phyloP scores from a whole-genome alignment of 2,113 vertebrate genomes.

The Phainopepla nitens region DNA sequence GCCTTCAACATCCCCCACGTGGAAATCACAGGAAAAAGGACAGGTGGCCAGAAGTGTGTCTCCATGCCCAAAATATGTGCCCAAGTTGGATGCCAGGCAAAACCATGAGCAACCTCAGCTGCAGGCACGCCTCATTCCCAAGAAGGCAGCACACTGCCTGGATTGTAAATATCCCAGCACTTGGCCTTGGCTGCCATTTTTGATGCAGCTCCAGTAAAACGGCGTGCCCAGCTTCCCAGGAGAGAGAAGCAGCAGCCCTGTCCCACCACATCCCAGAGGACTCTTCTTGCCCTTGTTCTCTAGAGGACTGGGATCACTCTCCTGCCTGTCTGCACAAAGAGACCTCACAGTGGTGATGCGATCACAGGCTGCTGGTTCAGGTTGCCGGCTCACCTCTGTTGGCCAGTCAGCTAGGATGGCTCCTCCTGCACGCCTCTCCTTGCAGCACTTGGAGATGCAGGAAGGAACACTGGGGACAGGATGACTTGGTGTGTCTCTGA shows the following conservation, averaged over 20 bases:
- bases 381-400: rapidly evolving
- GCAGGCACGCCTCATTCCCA: rapidly evolving
- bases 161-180: background rate
- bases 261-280: background rate
- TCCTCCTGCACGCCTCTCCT: background rate
- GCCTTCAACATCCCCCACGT: rapidly evolving
- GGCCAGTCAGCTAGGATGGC: rapidly evolving
- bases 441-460: background rate
- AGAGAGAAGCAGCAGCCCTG: background rate
- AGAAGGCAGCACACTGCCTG: background rate
- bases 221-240: rapidly evolving
- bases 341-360: rapidly evolving
- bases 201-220: background rate
- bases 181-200: background rate
- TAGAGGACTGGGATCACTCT: background rate
- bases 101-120: background rate
- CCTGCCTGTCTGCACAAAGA: background rate
- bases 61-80: background rate
- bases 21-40: background rate
- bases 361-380: background rate
- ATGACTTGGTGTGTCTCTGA: too few relatives aligned
- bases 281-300: rapidly evolving
- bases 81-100: background rate
- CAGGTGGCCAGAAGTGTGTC: background rate
- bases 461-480: background rate